Percentiles rank a stretch among this genome's conserved stretches.
phyloP scores from a whole-genome alignment of 2,797 vertebrate genomes.

The Thripadectes ignobilis region DNA sequence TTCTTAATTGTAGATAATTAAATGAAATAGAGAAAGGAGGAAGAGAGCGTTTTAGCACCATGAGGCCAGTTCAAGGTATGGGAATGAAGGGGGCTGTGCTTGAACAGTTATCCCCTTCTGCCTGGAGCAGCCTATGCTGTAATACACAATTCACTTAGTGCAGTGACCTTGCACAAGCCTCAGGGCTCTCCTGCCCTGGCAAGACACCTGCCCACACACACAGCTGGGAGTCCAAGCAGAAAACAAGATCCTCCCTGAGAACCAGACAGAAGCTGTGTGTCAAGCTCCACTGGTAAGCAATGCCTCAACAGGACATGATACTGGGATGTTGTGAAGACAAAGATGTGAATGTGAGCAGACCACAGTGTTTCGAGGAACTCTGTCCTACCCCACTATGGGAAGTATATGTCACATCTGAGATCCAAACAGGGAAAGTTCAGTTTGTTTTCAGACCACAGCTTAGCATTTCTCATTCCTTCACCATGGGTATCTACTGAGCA shows the following conservation, averaged over 20 bases:
- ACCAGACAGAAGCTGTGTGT: neutral
- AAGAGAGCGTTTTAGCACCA: neutral
- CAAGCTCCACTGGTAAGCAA: neutral
- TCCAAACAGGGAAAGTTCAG: neutral
- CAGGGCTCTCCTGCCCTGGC: neutral
- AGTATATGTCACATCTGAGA: neutral
- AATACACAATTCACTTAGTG: conserved; percentile 40
- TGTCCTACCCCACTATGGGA: neutral
- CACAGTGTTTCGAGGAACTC: neutral
- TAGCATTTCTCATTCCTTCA: conserved; percentile 15
- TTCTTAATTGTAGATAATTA: conserved; percentile 66
- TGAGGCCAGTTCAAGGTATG: neutral
- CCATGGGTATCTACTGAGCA: neutral
- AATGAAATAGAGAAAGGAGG: conserved; percentile 38
- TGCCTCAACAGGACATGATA: neutral
- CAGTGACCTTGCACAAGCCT: conserved; percentile 37
- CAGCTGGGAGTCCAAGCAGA: neutral
- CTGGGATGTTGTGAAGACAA: neutral
- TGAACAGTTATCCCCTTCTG: conserved; percentile 11
- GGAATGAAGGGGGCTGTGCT: neutral
- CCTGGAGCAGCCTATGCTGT: neutral
- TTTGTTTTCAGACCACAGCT: neutral
- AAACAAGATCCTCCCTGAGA: conserved; percentile 19
- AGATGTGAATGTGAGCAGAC: neutral
- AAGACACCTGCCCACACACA: conserved; percentile 20